Evolutionary conservation across 2,888 invertebrate genomes (phyloP).

Genomic region (Ariolimax columbianus): DNA sequence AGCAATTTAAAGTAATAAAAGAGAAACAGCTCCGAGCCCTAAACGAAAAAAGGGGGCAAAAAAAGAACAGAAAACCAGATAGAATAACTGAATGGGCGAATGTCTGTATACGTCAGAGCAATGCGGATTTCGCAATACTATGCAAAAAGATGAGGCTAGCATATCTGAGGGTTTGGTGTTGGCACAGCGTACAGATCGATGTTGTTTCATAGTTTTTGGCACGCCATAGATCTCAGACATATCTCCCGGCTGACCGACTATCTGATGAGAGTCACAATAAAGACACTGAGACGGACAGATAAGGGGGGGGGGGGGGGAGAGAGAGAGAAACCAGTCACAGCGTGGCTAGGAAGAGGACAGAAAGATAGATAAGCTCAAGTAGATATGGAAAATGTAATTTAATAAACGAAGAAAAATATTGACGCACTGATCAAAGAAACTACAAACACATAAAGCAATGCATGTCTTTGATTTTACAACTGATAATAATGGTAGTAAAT

Average conservation of each 20-base stretch:
- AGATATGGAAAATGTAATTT: too few relatives aligned
- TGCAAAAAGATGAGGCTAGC: background rate
- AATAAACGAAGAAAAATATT: too few relatives aligned
- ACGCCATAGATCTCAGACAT: slow-evolving; percentile 19
- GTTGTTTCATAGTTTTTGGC: slow-evolving; percentile 13
- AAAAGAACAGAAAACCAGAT: background rate
- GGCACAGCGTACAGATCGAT: slow-evolving; percentile 19
- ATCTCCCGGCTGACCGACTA: slow-evolving; percentile 21
- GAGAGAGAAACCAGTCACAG: too few relatives aligned
- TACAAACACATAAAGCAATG: too few relatives aligned
- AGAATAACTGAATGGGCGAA: background rate
- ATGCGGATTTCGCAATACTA: background rate
- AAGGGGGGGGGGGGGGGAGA: background rate
- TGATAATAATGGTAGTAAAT: too few relatives aligned
- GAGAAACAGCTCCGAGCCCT: background rate
- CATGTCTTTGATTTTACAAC: too few relatives aligned
- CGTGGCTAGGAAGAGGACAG: too few relatives aligned
- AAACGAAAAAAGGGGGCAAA: background rate
- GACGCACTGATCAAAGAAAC: too few relatives aligned
- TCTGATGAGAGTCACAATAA: slow-evolving; percentile 10
- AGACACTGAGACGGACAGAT: background rate
- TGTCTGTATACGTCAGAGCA: background rate
- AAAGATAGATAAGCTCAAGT: too few relatives aligned
- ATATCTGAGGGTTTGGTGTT: background rate
- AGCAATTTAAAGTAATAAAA: background rate